These are phyloP conservation scores for Steromphala cineraria DNA, from an alignment of 2,888 invertebrate species.

Conservation along the genomic window DNA sequence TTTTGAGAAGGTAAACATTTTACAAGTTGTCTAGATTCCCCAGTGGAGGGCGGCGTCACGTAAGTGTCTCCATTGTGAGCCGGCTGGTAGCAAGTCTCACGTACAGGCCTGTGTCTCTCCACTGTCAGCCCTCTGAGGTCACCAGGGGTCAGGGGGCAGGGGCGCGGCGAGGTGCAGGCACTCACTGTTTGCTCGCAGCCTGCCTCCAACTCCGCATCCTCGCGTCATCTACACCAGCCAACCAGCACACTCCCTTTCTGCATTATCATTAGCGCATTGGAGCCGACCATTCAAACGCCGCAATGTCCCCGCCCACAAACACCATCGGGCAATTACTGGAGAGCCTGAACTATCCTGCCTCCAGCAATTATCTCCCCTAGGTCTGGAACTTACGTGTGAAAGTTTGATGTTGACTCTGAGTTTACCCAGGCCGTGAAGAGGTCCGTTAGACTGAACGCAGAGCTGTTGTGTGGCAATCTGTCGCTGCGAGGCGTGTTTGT, in stretches of 20 bases:
- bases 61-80: constrained; percentile 2
- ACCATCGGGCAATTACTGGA: too few relatives aligned
- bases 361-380: neutral
- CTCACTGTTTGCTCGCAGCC: neutral
- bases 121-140: neutral
- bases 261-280: neutral
- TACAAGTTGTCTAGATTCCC: constrained; percentile 3
- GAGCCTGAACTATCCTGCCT: too few relatives aligned
- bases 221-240: neutral
- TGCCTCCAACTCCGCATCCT: neutral
- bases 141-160: neutral
- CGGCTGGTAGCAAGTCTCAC: neutral
- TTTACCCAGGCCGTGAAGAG: too few relatives aligned
- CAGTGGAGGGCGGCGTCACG: neutral
- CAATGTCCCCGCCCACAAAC: neutral
- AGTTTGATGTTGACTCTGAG: too few relatives aligned
- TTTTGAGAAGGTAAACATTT: constrained; percentile 18
- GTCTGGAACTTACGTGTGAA: too few relatives aligned
- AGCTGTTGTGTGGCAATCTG: neutral
- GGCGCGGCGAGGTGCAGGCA: neutral
- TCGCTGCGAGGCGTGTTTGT: neutral
- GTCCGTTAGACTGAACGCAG: too few relatives aligned
- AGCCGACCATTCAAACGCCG: neutral
- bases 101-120: neutral
- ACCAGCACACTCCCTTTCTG: too few relatives aligned